Base-by-base conservation (phyloP, 2,888 invertebrate species). In the Athetis lepigone region DNA sequence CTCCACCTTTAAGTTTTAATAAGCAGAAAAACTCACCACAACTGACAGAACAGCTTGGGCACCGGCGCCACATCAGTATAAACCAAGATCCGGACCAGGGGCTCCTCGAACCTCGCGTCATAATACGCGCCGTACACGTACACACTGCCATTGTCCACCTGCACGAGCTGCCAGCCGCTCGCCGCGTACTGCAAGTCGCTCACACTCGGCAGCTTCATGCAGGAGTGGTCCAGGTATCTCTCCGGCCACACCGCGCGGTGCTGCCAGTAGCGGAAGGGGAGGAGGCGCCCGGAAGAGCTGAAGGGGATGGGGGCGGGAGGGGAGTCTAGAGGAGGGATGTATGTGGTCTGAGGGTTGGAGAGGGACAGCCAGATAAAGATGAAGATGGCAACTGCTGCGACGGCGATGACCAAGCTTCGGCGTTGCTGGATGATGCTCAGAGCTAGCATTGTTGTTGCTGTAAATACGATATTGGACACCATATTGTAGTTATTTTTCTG, bases 121-220 rank as follows among this genome's bases (percentile, higher is more conserved):
- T 66, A 73, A n/a, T 73, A 67, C 7, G 70, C 73, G 1, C 58
- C 70, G n/a, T 70, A 70, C 27, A 70, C 4, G 43, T 73, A 73
- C 8, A 73, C 47, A 39, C 49, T 67, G 1, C 64, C 66, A 11
- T 55, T 49, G 9, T 6, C 27, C 1, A 64, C 40, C 2, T 8
- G 8, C 18, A 67, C 16, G 23, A 49, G 39, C 40, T 73, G 73
- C 70, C 70, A 73, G n/a, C 63, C 37, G 0, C 50, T 46, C 0
- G 58, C 60, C 6, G 61, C 63, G 51, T 58, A 64, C 9, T 49
- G 47, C 2, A 73, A 27, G 1, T 56, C 58, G 16, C 25, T 36
- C 0, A 57, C 16, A 23, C 8, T 9, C 2, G 73, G 63, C 1
- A 62, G 27, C 11, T 36, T 25, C 16, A 59, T 68, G 46, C 72